phyloP scores from a whole-genome alignment of 2,797 vertebrate genomes.

The Pseudotriccus pelzelni region DNA sequence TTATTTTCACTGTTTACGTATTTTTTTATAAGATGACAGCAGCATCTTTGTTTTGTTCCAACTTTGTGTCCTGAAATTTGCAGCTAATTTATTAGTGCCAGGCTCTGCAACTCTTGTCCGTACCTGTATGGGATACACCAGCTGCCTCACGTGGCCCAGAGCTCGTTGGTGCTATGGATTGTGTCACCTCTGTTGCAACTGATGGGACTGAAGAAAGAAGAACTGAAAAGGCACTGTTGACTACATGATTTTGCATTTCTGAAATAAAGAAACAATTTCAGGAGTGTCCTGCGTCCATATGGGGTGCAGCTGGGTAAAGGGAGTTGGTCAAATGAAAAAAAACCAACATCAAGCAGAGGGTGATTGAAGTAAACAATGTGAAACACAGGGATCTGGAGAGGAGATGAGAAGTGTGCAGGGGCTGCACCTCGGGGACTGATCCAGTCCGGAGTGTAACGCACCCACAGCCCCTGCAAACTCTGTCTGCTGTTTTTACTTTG shows the following conservation, averaged over 20 bases:
- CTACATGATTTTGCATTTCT: background rate
- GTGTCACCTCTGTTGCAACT: background rate
- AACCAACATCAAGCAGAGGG: background rate
- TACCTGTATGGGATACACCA: background rate
- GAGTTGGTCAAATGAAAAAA: background rate
- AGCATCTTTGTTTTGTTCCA: background rate
- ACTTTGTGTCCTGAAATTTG: background rate
- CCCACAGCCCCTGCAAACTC: background rate
- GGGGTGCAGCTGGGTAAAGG: background rate
- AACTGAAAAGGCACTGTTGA: background rate
- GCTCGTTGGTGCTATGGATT: rapidly evolving
- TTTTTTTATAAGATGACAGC: background rate
- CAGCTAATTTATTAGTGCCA: background rate
- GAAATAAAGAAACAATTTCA: background rate
- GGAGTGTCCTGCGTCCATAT: background rate
- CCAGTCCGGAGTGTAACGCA: background rate
- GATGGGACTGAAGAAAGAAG: background rate
- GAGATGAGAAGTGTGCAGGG: background rate
- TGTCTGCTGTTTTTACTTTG: background rate
- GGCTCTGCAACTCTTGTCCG: background rate
- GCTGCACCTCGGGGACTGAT: background rate
- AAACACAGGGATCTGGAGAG: background rate
- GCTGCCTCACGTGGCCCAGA: background rate
- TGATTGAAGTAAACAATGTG: background rate
- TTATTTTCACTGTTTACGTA: background rate